Evolutionary conservation across 92 coral and sea anemone species (phyloP).

Genomic region (Metridium senile): DNA sequence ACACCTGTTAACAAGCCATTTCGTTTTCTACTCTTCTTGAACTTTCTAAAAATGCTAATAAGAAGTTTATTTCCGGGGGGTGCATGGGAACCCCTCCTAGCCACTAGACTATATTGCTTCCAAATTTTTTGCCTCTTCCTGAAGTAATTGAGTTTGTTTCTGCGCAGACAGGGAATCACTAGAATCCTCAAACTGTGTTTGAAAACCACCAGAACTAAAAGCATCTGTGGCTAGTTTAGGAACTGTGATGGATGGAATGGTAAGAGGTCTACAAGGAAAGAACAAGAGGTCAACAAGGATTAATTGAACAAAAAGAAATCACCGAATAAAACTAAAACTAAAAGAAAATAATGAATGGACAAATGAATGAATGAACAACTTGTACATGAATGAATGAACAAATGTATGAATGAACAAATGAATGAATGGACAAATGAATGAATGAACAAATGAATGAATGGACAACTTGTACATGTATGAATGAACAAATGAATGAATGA

Average conservation of each 20-base stretch:
- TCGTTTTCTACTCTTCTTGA: no score
- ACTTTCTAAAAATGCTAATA: no score
- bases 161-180: constrained; percentile 43
- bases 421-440: neutral
- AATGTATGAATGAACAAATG: neutral
- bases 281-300: neutral
- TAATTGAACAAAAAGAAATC: neutral
- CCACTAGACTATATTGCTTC: no score
- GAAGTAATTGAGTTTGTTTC: constrained; percentile 57
- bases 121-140: constrained; percentile 82
- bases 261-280: constrained; percentile 61
- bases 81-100: no score
- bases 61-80: no score
- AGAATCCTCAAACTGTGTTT: constrained; percentile 70
- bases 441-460: neutral
- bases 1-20: no score
- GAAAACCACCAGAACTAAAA: constrained; percentile 80
- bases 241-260: constrained; percentile 84
- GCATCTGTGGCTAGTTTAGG: constrained; percentile 90
- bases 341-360: neutral
- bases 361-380: neutral
- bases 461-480: neutral
- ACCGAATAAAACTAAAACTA: no score
- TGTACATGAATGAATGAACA: neutral
- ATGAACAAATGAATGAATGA: constrained; percentile 1